Conservation (phyloP, 2,113 vertebrate genomes). For the Bettongia penicillata region DNA sequence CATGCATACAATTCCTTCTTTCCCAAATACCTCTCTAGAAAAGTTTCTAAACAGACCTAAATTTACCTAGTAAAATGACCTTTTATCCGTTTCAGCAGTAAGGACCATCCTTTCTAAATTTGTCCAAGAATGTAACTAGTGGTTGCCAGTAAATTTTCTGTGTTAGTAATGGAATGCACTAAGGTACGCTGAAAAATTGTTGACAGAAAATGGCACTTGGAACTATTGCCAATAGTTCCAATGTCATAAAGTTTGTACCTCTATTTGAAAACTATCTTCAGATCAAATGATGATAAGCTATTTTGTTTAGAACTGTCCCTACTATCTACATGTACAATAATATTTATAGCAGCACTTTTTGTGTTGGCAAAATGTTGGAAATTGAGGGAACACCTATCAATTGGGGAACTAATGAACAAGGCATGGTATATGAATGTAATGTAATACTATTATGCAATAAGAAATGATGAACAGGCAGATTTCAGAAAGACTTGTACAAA, state of each 20-base stretch:
- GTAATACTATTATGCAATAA: too few relatives aligned
- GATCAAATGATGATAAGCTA: slow-evolving; percentile 12
- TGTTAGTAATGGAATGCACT: slow-evolving; percentile 31
- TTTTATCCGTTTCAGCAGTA: neutral
- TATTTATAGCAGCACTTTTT: too few relatives aligned
- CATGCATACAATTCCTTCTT: neutral
- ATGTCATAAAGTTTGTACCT: neutral
- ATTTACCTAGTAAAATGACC: neutral
- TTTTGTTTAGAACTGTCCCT: neutral
- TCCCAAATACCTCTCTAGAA: slow-evolving; percentile 22
- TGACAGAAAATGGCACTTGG: neutral
- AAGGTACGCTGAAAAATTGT: neutral
- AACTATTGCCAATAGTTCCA: neutral
- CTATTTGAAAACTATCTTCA: neutral
- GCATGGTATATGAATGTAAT: too few relatives aligned
- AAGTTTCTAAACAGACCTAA: neutral
- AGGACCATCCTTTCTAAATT: slow-evolving; percentile 25
- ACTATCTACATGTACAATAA: neutral
- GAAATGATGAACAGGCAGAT: too few relatives aligned
- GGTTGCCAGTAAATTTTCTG: neutral
- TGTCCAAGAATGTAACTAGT: neutral
- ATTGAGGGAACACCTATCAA: too few relatives aligned
- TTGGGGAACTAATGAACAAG: too few relatives aligned
- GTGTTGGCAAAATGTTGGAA: too few relatives aligned
- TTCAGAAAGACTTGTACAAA: too few relatives aligned